Evolutionary conservation across 2,797 vertebrate genomes (phyloP).

Genomic region (Enteromius fasciolatus): DNA sequence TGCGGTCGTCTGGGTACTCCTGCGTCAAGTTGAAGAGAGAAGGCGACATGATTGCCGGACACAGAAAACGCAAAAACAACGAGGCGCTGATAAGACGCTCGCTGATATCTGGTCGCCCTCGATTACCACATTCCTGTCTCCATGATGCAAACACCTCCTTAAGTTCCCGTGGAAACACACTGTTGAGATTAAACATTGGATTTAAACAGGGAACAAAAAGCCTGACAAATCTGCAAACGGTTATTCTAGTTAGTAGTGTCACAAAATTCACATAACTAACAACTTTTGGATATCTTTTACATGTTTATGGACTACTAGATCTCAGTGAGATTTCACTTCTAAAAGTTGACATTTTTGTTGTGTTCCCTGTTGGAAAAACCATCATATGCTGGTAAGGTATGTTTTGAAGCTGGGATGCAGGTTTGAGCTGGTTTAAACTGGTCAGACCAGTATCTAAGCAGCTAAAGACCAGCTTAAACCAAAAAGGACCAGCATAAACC

Average conservation of each 20-base stretch:
- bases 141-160: constrained; percentile 98
- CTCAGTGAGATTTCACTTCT: neutral
- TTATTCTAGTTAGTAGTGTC: neutral
- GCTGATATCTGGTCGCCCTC: constrained; percentile 95
- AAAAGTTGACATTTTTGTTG: neutral
- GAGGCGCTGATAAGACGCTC: constrained; percentile 98
- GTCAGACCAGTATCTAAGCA: no score
- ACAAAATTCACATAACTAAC: neutral
- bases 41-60: constrained; percentile 98
- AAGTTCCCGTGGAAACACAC: constrained; percentile 94
- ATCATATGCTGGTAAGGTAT: no score
- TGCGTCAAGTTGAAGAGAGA: constrained; percentile 96
- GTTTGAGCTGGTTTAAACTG: no score
- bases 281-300: neutral
- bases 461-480: no score
- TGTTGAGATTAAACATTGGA: constrained; percentile 62
- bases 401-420: no score
- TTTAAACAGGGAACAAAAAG: neutral
- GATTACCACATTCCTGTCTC: constrained; percentile 94
- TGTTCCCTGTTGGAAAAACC: no score
- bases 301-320: neutral
- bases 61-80: constrained; percentile 95
- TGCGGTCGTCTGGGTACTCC: constrained; percentile 97
- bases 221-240: neutral
- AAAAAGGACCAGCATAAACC: no score